A percentile compares a stretch with the other conserved stretches of the same genome.
These are phyloP conservation scores for Bergia puertoricense DNA, from an alignment of 92 coral and sea anemone species.

Conservation along the genomic window DNA sequence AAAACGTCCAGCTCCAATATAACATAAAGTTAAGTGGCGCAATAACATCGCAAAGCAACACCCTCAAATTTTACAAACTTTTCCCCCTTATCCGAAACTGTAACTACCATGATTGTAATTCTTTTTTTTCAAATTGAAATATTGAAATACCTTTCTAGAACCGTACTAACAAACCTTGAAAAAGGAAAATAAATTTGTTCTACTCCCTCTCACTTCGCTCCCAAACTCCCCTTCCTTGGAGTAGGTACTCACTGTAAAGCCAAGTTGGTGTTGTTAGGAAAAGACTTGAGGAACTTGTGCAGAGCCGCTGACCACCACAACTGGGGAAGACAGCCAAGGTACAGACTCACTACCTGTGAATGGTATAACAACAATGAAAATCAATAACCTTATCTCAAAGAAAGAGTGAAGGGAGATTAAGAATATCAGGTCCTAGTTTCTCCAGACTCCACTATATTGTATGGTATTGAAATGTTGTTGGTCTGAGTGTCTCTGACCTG, in stretches of 20 bases:
- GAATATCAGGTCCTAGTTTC: not conserved
- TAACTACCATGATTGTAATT: too few relatives aligned
- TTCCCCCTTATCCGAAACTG: too few relatives aligned
- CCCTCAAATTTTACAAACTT: too few relatives aligned
- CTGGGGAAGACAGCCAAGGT: slow-evolving; percentile 73
- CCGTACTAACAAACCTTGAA: too few relatives aligned
- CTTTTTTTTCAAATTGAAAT: too few relatives aligned
- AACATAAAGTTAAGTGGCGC: too few relatives aligned
- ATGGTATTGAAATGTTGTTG: not conserved
- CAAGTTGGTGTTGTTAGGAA: slow-evolving; percentile 73
- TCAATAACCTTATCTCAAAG: not conserved
- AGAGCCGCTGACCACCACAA: slow-evolving; percentile 71
- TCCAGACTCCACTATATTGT: not conserved
- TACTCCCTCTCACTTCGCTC: too few relatives aligned
- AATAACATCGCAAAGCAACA: too few relatives aligned
- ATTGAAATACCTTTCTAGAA: too few relatives aligned
- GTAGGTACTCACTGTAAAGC: slow-evolving; percentile 73
- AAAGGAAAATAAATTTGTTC: too few relatives aligned
- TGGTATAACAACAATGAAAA: not conserved
- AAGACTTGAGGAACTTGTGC: slow-evolving; percentile 67
- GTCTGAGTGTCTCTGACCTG: slow-evolving; percentile 60
- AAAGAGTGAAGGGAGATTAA: not conserved
- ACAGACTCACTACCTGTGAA: slow-evolving; percentile 77
- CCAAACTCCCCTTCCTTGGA: not conserved
- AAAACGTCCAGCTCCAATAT: too few relatives aligned